A percentile compares a stretch with the other conserved stretches of the same genome.
Conservation (phyloP, 2,797 vertebrate species). For the Distichodus sexfasciatus region DNA sequence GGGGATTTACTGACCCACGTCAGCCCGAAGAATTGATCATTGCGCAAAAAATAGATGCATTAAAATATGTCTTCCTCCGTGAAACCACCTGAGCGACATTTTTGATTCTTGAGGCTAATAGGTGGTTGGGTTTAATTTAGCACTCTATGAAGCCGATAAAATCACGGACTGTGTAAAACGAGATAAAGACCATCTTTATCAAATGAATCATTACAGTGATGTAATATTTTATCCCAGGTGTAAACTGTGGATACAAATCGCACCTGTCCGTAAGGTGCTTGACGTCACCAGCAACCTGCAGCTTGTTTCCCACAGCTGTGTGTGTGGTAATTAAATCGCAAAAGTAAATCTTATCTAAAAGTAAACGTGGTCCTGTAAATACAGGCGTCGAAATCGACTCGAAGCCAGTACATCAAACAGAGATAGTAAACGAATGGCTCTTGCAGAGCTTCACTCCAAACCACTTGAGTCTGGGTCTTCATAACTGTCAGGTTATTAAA, state of each 20-base stretch:
- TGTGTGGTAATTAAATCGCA: slow-evolving; percentile 3
- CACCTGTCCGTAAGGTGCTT: neutral
- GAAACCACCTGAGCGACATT: too few species aligned
- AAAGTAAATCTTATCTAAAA: slow-evolving; percentile 38
- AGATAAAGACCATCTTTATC: neutral
- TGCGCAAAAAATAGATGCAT: neutral
- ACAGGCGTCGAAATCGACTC: slow-evolving; percentile 29
- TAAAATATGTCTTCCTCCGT: too few species aligned
- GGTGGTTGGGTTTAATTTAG: too few species aligned
- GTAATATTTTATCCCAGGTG: neutral
- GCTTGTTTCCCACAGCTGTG: slow-evolving; percentile 1
- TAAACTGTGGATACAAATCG: neutral
- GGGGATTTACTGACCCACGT: slow-evolving; percentile 10
- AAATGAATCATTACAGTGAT: neutral
- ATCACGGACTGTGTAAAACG: too few species aligned
- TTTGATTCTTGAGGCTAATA: too few species aligned
- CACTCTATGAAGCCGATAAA: too few species aligned
- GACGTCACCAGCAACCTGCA: neutral
- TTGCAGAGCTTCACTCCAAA: slow-evolving; percentile 26
- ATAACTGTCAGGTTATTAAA: too few species aligned
- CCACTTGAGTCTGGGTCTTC: too few species aligned
- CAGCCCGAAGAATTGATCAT: neutral
- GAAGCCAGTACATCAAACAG: slow-evolving; percentile 32
- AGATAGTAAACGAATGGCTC: slow-evolving; percentile 10
- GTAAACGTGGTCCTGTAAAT: slow-evolving; percentile 6